Percentiles rank a stretch among this genome's conserved stretches.
Evolutionary conservation across 2,797 vertebrate species (phyloP).

Genomic region (Crocodylus rhombifer): DNA sequence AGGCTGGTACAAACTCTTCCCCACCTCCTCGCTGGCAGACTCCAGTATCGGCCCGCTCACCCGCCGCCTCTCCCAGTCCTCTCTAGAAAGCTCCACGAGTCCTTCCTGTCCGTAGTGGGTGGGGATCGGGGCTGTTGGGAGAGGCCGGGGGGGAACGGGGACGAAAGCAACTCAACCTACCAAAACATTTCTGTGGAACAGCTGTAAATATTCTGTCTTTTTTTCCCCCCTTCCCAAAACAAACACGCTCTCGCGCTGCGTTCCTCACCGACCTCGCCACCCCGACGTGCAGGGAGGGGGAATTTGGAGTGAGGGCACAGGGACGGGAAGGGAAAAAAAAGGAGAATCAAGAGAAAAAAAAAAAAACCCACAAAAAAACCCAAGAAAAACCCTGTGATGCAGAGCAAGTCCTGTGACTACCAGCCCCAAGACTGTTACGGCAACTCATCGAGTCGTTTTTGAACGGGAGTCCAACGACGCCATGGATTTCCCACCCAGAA

Average conservation of each 20-base stretch:
- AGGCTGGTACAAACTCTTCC: conserved; percentile 99
- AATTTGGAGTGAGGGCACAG: not conserved
- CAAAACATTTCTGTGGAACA: conserved; percentile 31
- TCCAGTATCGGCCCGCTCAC: conserved; percentile 95
- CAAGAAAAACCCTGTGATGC: not conserved
- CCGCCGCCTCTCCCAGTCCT: conserved; percentile 96
- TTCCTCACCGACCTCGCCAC: not conserved
- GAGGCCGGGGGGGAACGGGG: not conserved
- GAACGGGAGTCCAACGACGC: not conserved
- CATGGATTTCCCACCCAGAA: not conserved
- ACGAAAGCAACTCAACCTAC: not conserved
- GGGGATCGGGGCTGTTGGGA: conserved; percentile 10
- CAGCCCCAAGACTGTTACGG: conserved; percentile 19
- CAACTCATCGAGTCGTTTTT: not conserved
- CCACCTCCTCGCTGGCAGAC: conserved; percentile 97
- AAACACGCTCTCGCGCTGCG: not conserved
- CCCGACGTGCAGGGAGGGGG: not conserved
- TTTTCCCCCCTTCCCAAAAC: not conserved
- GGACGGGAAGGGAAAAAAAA: not conserved
- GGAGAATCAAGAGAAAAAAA: not conserved
- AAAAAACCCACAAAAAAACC: not conserved
- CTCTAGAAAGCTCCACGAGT: conserved; percentile 97
- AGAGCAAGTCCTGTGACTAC: not conserved
- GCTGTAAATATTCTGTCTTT: conserved; percentile 67
- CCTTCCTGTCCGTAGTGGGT: conserved; percentile 91